Conservation (phyloP, 1,140 invertebrate genomes). For the Chironomus striatipennis region DNA sequence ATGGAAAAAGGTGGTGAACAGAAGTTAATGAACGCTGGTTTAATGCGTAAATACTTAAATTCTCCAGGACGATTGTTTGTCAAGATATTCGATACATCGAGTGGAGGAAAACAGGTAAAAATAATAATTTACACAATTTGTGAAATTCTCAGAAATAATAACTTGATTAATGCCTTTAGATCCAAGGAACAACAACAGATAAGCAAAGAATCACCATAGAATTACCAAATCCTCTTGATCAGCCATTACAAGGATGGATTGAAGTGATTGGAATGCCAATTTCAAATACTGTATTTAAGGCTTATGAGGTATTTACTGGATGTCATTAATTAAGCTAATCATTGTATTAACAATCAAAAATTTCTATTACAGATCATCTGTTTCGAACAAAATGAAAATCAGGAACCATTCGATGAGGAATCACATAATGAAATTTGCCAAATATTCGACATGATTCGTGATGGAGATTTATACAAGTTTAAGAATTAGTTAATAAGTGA, state of each 20-base stretch:
- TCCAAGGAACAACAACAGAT: neutral
- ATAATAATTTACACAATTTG: neutral
- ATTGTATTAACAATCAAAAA: neutral
- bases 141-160: neutral
- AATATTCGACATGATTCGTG: neutral
- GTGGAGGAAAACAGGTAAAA: neutral
- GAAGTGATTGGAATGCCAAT: neutral
- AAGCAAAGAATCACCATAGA: neutral
- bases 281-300: neutral
- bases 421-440: neutral
- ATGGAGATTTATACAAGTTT: neutral
- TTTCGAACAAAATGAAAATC: neutral
- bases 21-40: neutral
- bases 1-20: too few species aligned
- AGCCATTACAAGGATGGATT: neutral
- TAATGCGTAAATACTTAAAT: neutral
- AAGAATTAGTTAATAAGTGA: neutral
- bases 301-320: neutral
- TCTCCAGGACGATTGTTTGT: neutral
- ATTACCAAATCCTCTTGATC: neutral
- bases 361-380: neutral
- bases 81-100: neutral
- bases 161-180: neutral
- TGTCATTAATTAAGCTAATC: neutral
- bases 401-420: slow-evolving; percentile 15